Base-by-base conservation (phyloP, 2,113 vertebrate species). In the Eurystomus gularis region DNA sequence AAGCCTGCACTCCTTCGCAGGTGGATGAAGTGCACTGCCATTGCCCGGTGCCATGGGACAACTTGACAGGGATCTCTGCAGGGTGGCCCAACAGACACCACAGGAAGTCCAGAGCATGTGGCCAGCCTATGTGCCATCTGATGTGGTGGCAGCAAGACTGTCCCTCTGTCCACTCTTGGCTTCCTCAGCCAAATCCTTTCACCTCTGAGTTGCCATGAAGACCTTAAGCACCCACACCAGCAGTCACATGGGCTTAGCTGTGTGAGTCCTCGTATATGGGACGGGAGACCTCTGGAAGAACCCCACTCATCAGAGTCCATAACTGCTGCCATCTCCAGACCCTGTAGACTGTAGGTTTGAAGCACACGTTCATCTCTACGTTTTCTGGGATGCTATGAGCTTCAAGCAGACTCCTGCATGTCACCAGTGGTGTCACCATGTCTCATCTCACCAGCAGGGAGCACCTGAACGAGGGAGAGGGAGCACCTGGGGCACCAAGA, bases 261-360 rank as follows among this genome's bases (percentile, higher is more conserved):
- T 1, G 2, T 28, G 66, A 40, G 11, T 37, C 69, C 85, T 64
- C 2, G 0, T 42, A 3, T 7, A 8, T 0, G 0, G 18, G 5
- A 20, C 35, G 19, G n/a, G 76, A 77, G 10, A 24, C 11, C 39
- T n/a, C 54, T 6, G 39, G 58, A 44, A 76, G 40, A 55, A 0
- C 12, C 17, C 25, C 20, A 3, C 21, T 31, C 29, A 25, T 40
- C 66, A 75, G 61, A 26, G 29, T 40, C 64, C 8, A 1, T 11
- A n/a, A 39, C 54, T 77, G 25, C 78, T 82, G 55, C 80, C 58
- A 10, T 11, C 20, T 68, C 84, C 51, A 46, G 21, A 5, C 42
- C 82, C 54, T 51, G 58, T 23, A 48, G 82, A 6, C 49, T 8
- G 28, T 87, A 68, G n/a, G 9, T 69, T 85, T 5, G 55, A 51